Conservation (phyloP, 2,113 vertebrate genomes). For the Phylloscopus trochiloides region DNA sequence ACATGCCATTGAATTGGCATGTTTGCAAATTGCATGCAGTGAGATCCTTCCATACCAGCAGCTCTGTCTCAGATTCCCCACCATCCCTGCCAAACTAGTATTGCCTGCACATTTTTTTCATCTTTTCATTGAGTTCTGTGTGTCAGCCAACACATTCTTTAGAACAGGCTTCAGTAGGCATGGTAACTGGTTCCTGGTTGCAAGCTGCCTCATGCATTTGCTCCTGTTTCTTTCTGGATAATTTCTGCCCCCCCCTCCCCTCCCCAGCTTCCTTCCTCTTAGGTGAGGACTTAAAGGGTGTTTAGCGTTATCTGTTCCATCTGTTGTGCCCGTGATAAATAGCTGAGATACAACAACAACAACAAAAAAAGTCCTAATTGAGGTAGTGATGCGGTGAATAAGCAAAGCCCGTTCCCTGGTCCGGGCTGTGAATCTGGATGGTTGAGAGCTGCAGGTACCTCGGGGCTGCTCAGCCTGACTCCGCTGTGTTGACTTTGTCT, state of each 20-base stretch:
- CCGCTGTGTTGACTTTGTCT: slow-evolving; percentile 94
- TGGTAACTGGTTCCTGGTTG: slow-evolving; percentile 77
- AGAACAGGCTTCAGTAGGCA: slow-evolving; percentile 78
- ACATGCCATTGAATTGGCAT: slow-evolving; percentile 76
- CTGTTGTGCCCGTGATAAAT: slow-evolving; percentile 71
- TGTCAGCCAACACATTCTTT: slow-evolving; percentile 80
- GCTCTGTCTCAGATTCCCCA: slow-evolving; percentile 77
- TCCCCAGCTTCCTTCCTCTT: neutral
- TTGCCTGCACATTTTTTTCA: slow-evolving; percentile 78
- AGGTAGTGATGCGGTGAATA: slow-evolving; percentile 63
- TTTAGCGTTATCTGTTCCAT: slow-evolving; percentile 72
- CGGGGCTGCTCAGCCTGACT: slow-evolving; percentile 76
- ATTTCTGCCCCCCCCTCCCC: neutral
- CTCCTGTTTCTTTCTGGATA: slow-evolving; percentile 63
- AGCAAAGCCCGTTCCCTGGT: slow-evolving; percentile 63
- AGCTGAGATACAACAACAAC: slow-evolving; percentile 53
- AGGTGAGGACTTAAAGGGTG: slow-evolving; percentile 39
- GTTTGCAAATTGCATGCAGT: slow-evolving; percentile 79
- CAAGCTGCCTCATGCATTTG: slow-evolving; percentile 67
- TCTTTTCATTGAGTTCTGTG: slow-evolving; percentile 79
- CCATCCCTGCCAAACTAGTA: slow-evolving; percentile 73
- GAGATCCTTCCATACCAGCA: slow-evolving; percentile 73
- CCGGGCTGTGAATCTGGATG: slow-evolving; percentile 48
- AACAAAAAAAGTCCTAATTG: slow-evolving; percentile 65
- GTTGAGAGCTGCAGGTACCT: slow-evolving; percentile 83